Percentiles rank a stretch among this genome's conserved stretches.
Evolutionary conservation across 2,797 vertebrate species (phyloP).

Genomic region (Chloroceryle inda): DNA sequence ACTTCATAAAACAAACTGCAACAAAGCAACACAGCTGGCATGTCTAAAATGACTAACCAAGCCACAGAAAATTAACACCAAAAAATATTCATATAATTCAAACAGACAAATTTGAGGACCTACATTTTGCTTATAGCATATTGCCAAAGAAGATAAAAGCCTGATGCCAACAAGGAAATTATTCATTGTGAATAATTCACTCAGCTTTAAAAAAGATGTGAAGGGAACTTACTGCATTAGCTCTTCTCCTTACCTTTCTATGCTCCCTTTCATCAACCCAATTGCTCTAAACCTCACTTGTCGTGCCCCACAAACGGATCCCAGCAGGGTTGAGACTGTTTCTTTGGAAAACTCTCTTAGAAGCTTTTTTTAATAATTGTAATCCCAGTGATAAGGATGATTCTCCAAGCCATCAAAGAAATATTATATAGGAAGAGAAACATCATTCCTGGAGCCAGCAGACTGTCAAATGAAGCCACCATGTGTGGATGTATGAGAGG

Average conservation of each 20-base stretch:
- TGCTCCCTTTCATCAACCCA: not conserved
- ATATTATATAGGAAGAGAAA: not conserved
- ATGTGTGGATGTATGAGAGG: rapidly evolving
- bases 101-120: conserved; percentile 3
- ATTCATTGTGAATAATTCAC: conserved; percentile 30
- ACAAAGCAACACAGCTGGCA: not conserved
- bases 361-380: not conserved
- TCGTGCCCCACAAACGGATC: not conserved
- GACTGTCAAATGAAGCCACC: not conserved
- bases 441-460: not conserved
- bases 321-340: not conserved
- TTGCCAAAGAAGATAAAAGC: conserved; percentile 13
- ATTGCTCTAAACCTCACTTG: not conserved
- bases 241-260: not conserved
- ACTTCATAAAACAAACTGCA: not conserved
- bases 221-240: not conserved
- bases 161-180: conserved; percentile 38
- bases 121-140: not conserved
- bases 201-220: not conserved
- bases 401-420: not conserved
- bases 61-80: not conserved
- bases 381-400: not conserved
- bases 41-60: not conserved
- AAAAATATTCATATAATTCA: not conserved
- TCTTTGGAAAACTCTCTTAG: not conserved